Evolutionary conservation across 2,113 vertebrate genomes (phyloP).

Genomic region (Synchiropus splendidus): DNA sequence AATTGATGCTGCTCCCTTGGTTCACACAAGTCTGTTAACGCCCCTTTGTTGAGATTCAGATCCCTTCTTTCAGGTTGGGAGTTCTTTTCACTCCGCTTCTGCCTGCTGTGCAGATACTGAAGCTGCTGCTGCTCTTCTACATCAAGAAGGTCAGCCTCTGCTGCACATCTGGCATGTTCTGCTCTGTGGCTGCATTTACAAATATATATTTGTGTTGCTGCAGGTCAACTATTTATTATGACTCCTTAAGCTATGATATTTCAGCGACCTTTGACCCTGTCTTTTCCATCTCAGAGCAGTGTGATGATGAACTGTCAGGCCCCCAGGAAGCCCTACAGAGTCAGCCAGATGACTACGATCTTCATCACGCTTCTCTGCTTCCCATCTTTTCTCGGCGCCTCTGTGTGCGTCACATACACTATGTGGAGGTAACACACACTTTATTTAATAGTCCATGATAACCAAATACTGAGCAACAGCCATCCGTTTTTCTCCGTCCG

Average conservation of each 20-base stretch:
- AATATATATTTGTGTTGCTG: too few relatives aligned
- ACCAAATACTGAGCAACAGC: background rate
- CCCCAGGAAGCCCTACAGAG: slow-evolving; percentile 82
- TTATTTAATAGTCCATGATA: background rate
- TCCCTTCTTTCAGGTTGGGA: slow-evolving; percentile 71
- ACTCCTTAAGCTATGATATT: too few relatives aligned
- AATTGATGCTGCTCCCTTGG: slow-evolving; percentile 20
- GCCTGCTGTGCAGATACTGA: slow-evolving; percentile 75
- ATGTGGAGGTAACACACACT: slow-evolving; percentile 80
- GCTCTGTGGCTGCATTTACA: too few relatives aligned
- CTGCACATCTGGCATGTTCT: too few relatives aligned
- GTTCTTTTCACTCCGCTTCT: slow-evolving; percentile 79
- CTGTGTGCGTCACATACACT: slow-evolving; percentile 77
- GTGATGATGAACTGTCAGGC: slow-evolving; percentile 89
- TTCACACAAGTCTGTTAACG: background rate
- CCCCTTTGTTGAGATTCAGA: background rate
- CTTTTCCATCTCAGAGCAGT: slow-evolving; percentile 71
- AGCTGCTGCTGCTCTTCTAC: slow-evolving; percentile 82
- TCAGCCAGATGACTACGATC: slow-evolving; percentile 82
- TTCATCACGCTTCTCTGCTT: slow-evolving; percentile 89
- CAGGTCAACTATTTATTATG: too few relatives aligned
- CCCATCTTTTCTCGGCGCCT: slow-evolving; percentile 82
- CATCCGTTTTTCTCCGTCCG: background rate
- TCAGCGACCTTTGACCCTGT: background rate
- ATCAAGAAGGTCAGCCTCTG: slow-evolving; percentile 76